phyloP scores from a whole-genome alignment of 2,113 vertebrate species.

The Orycteropus afer region DNA sequence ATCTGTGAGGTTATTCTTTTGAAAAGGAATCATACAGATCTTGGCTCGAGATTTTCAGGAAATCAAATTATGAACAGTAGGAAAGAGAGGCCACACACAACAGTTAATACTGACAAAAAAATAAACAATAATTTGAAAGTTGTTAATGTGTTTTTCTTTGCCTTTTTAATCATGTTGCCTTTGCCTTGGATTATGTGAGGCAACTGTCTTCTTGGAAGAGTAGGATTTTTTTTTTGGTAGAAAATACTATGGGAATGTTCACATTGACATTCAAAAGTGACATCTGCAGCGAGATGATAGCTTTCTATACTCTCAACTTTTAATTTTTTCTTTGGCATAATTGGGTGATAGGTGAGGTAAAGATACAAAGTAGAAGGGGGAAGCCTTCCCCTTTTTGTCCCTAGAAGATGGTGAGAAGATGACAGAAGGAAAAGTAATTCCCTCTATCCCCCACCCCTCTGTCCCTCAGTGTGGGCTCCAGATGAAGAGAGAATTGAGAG shows the following conservation, averaged over 20 bases:
- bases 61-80: not conserved
- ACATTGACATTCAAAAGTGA: not conserved
- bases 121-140: not conserved
- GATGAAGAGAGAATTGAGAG: not conserved
- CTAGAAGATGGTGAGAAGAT: not conserved
- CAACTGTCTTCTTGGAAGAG: not conserved
- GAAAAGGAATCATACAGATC: not conserved
- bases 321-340: not conserved
- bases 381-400: not conserved
- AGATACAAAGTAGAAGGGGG: not conserved
- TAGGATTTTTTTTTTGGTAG: not conserved
- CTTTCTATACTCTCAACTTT: not conserved
- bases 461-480: no score
- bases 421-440: not conserved
- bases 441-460: not conserved
- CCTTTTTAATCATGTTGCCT: not conserved
- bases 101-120: not conserved
- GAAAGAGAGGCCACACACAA: not conserved
- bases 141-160: not conserved
- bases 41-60: not conserved
- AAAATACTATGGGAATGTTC: not conserved
- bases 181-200: not conserved
- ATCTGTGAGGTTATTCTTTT: not conserved
- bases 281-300: not conserved
- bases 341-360: not conserved